These are phyloP conservation scores for Sturnira hondurensis DNA, from an alignment of 2,113 vertebrate genomes.

Conservation along the genomic window DNA sequence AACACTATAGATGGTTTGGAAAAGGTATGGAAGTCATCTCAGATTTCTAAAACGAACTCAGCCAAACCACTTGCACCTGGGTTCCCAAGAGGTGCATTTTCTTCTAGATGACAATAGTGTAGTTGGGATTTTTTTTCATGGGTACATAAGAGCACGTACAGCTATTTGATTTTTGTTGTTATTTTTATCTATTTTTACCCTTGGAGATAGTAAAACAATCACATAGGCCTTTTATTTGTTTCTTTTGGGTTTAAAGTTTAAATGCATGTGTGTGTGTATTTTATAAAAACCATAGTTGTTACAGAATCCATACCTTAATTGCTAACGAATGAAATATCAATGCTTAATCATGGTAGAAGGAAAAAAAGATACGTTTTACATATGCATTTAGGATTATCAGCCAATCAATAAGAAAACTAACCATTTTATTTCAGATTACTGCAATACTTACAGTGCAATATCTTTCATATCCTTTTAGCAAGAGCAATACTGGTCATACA, in stretches of 20 bases:
- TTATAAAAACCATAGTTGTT: not conserved
- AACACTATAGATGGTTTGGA: not conserved
- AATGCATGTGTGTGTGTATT: not conserved
- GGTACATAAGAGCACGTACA: not conserved
- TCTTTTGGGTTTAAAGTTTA: not conserved
- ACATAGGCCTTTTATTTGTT: not conserved
- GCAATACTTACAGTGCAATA: not conserved
- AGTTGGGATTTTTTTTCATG: conserved; percentile 10
- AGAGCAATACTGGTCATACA: not conserved
- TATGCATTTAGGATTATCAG: not conserved
- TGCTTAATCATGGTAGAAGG: not conserved
- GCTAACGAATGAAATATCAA: not conserved
- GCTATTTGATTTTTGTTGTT: not conserved
- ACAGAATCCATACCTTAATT: not conserved
- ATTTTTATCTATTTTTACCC: not conserved
- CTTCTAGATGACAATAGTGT: not conserved
- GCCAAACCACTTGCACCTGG: conserved; percentile 47
- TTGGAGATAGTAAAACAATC: not conserved
- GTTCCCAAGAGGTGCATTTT: not conserved
- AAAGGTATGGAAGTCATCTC: conserved; percentile 36
- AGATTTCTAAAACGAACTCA: conserved; percentile 39
- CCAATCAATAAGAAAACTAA: not conserved
- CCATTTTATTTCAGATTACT: not conserved
- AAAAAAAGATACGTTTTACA: not conserved
- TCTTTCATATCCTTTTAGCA: not conserved